Base-by-base conservation (phyloP, 2,113 vertebrate species). In the Columba livia region DNA sequence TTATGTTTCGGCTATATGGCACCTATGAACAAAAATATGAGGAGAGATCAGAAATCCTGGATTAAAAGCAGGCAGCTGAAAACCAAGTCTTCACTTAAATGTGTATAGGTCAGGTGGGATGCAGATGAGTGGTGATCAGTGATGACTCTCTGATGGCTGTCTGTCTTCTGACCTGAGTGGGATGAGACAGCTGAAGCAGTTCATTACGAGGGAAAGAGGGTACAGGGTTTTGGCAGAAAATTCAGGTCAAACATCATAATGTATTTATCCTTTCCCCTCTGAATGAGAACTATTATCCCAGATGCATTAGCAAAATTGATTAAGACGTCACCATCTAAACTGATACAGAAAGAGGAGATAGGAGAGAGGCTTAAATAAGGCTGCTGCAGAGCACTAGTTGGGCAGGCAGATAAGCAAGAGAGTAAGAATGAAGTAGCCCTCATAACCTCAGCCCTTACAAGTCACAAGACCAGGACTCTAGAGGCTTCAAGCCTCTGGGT, bases 271-370 rank as follows among this genome's bases (percentile, higher is more conserved):
- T 17, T 77, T 61, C 65, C 42, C 53, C 25, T 70, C 51, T 64
- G 25, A 85, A 71, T 54, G 36, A 83, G 79, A 95, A 51, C 12
- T 60, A 23, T 83, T 89, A 78, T 48, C 64, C 71, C 42, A 71
- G 56, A 81, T 53, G 34, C 38, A 48, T 28, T 79, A 10, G 20
- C 11, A 70, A 93, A 94, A 90, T 64, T 81, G 85, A 93, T 89
- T 86, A 88, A 91, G 94, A 71, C 26, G 53, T 84, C 90, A 48
- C 21, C 47, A 83, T 77, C 85, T 85, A 70, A 94, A 88, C 18
- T 71, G 67, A 53, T 18, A 81, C 19, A 1, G 8, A 78, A 20
- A 12, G 16, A 71, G 57, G 23, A 20, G 23, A 75, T 15, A 60
- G 31, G 56, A 38, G 29, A 78, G 58, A 32, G 7, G 48, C 51